phyloP scores from a whole-genome alignment of 2,888 invertebrate species.

The Fragum fragum region DNA sequence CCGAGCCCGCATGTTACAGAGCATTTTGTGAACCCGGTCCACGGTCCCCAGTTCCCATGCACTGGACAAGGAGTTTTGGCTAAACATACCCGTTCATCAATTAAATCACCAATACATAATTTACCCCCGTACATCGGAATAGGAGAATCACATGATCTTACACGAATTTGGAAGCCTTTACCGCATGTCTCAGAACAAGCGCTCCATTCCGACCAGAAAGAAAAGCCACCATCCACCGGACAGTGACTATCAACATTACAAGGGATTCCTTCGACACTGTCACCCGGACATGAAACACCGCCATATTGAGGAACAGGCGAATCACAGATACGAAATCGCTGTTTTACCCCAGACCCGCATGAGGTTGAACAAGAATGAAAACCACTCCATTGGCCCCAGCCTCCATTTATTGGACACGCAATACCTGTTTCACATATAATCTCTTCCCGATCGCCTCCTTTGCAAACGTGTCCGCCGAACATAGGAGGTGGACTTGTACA shows the following conservation, averaged over 20 bases:
- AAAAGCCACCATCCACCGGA: slow-evolving; percentile 65
- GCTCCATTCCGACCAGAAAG: slow-evolving; percentile 48
- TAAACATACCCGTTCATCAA: slow-evolving; percentile 45
- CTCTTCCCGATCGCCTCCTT: slow-evolving; percentile 36
- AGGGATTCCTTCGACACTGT: slow-evolving; percentile 26
- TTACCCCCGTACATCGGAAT: slow-evolving; percentile 54
- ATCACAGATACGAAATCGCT: slow-evolving; percentile 47
- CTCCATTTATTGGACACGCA: slow-evolving; percentile 49
- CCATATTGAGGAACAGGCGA: slow-evolving; percentile 54
- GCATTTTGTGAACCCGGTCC: slow-evolving; percentile 51
- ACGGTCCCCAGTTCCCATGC: slow-evolving; percentile 57
- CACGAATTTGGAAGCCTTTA: slow-evolving; percentile 38
- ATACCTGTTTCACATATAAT: slow-evolving; percentile 49
- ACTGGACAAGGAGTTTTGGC: slow-evolving; percentile 49
- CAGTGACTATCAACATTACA: slow-evolving; percentile 57
- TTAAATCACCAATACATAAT: slow-evolving; percentile 49
- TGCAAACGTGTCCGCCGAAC: slow-evolving; percentile 56
- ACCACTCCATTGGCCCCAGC: slow-evolving; percentile 53
- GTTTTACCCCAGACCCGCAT: slow-evolving; percentile 56
- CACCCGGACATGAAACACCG: slow-evolving; percentile 54
- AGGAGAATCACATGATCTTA: slow-evolving; percentile 57
- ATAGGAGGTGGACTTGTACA: slow-evolving; percentile 56
- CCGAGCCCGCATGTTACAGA: slow-evolving; percentile 57
- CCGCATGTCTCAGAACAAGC: slow-evolving; percentile 66
- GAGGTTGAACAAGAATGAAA: slow-evolving; percentile 42